A percentile compares a stretch with the other conserved stretches of the same genome.
These are phyloP conservation scores for Cotesia congregata DNA, from an alignment of 2,888 invertebrate species.

Conservation along the genomic window DNA sequence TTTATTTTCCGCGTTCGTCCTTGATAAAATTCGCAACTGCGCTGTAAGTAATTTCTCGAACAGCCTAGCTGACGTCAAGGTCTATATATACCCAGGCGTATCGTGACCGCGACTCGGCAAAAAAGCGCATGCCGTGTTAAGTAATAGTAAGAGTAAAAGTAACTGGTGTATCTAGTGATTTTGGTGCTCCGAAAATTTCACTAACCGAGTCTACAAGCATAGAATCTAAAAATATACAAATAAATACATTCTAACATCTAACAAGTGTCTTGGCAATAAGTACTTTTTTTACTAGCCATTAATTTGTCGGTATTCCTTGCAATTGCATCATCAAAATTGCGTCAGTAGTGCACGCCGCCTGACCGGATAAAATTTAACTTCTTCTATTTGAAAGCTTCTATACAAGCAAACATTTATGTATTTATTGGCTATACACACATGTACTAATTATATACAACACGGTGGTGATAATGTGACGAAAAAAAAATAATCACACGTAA, in stretches of 20 bases:
- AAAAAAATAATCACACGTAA: background rate
- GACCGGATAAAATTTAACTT: background rate
- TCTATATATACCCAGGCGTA: background rate
- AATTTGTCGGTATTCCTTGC: slow-evolving; percentile 19
- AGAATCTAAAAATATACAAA: background rate
- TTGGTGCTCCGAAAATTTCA: background rate
- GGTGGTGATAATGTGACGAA: background rate
- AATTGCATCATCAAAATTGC: background rate
- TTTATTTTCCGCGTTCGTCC: no score
- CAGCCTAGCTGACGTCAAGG: background rate
- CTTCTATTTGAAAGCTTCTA: background rate
- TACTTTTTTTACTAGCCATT: slow-evolving; percentile 14
- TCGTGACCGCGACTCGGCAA: no score
- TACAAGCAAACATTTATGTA: background rate
- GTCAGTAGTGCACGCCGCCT: slow-evolving; percentile 20
- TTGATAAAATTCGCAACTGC: background rate
- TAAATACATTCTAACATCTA: background rate
- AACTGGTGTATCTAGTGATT: background rate
- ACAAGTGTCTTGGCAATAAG: slow-evolving; percentile 29
- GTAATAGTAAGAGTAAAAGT: no score
- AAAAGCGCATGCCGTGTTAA: no score
- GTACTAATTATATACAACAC: no score
- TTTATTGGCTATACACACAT: no score
- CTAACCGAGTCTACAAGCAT: background rate
- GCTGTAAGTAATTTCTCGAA: background rate